Base-by-base conservation (phyloP, 2,888 invertebrate genomes). In the Papilio demoleus region DNA sequence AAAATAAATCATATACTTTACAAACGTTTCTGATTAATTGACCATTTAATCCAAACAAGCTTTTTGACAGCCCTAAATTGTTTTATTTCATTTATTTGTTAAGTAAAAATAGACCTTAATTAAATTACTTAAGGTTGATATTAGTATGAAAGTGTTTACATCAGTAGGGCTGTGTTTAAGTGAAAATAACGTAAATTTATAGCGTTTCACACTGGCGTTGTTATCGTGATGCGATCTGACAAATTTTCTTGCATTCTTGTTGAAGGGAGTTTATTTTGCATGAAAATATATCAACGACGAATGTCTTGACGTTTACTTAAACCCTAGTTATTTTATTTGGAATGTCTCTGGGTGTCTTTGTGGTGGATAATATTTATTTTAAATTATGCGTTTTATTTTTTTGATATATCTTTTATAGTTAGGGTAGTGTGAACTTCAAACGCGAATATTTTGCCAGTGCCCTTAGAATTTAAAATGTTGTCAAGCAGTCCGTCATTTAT, bases 161-260 rank as follows among this genome's bases (percentile, higher is more conserved):
- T 47, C 31, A 6, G 27, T 27, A 45, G 45, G 42, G 58, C 22
- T 34, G 36, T 22, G 42, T 79, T 80, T 73, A 73, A 80, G 75
- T 77, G 81, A 82, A 86, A 83, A 85, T 82, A 82, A 79, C 77
- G 56, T 76, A 83, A 79, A 89, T 88, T 88, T 86, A 87, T 84
- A 83, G 76, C 71, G 76, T 77, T 78, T 79, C 64, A 80, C 77
- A 78, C 80, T 79, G 75, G 76, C 76, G 73, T 74, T 76, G 76
- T 75, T 79, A 81, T 86, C 83, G 79, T 80, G 80, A 82, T 75
- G 72, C 42, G 73, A 76, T 71, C 76, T 81, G 84, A 86, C 84
- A 83, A 83, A 87, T 84, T 79, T 79, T 74, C 74, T 75, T 72
- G 74, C 38, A 58, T 59, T 38, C 65, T 68, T 47, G 66, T 65